Percentiles rank a stretch among this genome's conserved stretches.
Evolutionary conservation across 2,888 invertebrate genomes (phyloP).

Genomic region (Biston stratarius): DNA sequence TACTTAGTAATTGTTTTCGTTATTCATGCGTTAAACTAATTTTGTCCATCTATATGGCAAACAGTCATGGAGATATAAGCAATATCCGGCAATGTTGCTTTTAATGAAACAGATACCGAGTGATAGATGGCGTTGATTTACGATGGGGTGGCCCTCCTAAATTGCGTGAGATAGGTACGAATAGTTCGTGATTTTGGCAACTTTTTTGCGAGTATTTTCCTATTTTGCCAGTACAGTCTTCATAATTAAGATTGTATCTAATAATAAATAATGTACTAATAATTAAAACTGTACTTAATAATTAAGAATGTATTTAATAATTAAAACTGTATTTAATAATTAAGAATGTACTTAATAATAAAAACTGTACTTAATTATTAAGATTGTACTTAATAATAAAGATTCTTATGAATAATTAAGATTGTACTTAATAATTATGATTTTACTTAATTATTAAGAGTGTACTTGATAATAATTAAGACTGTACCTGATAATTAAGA

Average conservation of each 20-base stretch:
- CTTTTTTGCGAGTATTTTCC: neutral
- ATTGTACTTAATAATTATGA: too few species aligned
- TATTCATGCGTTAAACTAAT: too few species aligned
- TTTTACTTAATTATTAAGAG: too few species aligned
- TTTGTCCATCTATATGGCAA: neutral
- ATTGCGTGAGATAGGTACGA: conserved; percentile 3
- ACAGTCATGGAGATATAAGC: neutral
- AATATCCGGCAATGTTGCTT: conserved; percentile 13
- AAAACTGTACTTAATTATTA: too few species aligned
- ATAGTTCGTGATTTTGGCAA: neutral
- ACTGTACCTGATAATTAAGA: too few species aligned
- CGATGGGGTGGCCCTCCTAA: conserved; percentile 1
- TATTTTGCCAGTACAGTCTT: neutral
- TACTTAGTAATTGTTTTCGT: too few species aligned
- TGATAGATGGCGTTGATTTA: conserved; percentile 16
- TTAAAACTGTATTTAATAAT: too few species aligned
- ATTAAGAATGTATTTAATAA: too few species aligned
- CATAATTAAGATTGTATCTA: neutral
- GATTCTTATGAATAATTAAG: neutral
- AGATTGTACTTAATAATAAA: neutral
- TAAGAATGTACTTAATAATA: too few species aligned
- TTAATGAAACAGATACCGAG: conserved; percentile 20
- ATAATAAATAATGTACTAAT: too few species aligned
- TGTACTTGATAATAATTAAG: too few species aligned
- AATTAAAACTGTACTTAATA: too few species aligned